These are phyloP conservation scores for Stichopus chloronotus DNA, from an alignment of 35 echinoderm and acorn worm genomes.

Conservation along the genomic window DNA sequence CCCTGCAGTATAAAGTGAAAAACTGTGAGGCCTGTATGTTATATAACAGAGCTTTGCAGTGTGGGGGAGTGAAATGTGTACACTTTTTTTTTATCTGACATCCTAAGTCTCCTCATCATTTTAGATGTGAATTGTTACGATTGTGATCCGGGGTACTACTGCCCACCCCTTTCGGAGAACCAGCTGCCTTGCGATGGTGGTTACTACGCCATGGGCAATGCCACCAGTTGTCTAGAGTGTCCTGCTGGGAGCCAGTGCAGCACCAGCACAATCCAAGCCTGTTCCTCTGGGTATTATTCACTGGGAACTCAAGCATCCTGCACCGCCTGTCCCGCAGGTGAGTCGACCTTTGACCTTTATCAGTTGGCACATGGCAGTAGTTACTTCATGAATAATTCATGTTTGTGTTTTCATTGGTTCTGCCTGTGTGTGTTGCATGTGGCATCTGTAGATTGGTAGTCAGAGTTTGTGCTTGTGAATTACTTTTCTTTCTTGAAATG, in stretches of 20 bases:
- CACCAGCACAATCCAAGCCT: slow-evolving; percentile 42
- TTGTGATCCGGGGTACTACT: slow-evolving; percentile 87
- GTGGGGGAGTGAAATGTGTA: too few relatives aligned
- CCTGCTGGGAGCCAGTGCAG: slow-evolving; percentile 86
- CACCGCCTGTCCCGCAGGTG: slow-evolving; percentile 84
- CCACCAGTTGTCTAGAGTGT: slow-evolving; percentile 70
- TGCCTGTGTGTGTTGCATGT: too few relatives aligned
- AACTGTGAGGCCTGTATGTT: too few relatives aligned
- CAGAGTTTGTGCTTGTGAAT: too few relatives aligned
- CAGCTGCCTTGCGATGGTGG: slow-evolving; percentile 69
- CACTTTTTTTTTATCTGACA: too few relatives aligned
- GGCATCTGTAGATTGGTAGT: too few relatives aligned
- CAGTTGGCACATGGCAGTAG: background rate
- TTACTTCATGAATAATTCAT: too few relatives aligned
- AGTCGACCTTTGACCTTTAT: slow-evolving; percentile 2
- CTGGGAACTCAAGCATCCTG: slow-evolving; percentile 68
- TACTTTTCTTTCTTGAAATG: too few relatives aligned
- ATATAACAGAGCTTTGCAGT: too few relatives aligned
- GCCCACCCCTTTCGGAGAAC: slow-evolving; percentile 44
- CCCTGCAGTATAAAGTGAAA: too few relatives aligned
- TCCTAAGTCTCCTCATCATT: background rate
- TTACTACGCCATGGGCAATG: slow-evolving; percentile 69
- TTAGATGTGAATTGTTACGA: slow-evolving; percentile 80
- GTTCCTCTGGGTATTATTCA: slow-evolving; percentile 76
- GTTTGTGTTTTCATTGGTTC: too few relatives aligned